Percentiles rank a stretch among this genome's conserved stretches.
phyloP scores from a whole-genome alignment of 1,140 invertebrate genomes.

The Aleiodes sp. region DNA sequence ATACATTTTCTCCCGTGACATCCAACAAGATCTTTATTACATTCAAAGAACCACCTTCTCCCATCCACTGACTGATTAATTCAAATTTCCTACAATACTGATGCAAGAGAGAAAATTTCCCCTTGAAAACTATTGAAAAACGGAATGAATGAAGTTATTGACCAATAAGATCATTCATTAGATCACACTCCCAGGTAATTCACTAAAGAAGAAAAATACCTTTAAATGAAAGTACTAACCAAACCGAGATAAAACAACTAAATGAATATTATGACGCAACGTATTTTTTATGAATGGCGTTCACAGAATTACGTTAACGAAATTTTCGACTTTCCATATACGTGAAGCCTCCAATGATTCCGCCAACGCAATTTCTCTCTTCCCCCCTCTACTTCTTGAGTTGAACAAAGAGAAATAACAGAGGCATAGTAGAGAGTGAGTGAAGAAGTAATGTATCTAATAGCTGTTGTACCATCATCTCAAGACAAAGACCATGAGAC shows the following conservation, averaged over 20 bases:
- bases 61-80: too few species aligned
- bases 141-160: too few species aligned
- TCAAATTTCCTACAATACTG: too few species aligned
- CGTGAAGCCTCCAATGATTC: neutral
- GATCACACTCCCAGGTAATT: neutral
- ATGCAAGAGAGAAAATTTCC: too few species aligned
- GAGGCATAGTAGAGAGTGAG: neutral
- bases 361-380: slow-evolving; percentile 2
- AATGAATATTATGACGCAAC: slow-evolving; percentile 13
- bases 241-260: neutral
- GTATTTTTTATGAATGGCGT: slow-evolving; percentile 37
- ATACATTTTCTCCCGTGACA: too few species aligned
- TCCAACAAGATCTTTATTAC: too few species aligned
- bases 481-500: neutral
- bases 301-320: slow-evolving; percentile 37
- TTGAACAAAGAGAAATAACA: slow-evolving; percentile 20
- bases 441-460: slow-evolving; percentile 1
- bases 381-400: neutral
- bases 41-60: too few species aligned
- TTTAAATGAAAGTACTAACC: neutral
- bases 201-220: slow-evolving; percentile 19
- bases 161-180: too few species aligned
- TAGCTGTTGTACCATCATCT: neutral
- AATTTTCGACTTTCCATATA: slow-evolving; percentile 45
- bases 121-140: too few species aligned